These are phyloP conservation scores for Setophaga petechia DNA, from an alignment of 2,113 vertebrate species.

Conservation along the genomic window DNA sequence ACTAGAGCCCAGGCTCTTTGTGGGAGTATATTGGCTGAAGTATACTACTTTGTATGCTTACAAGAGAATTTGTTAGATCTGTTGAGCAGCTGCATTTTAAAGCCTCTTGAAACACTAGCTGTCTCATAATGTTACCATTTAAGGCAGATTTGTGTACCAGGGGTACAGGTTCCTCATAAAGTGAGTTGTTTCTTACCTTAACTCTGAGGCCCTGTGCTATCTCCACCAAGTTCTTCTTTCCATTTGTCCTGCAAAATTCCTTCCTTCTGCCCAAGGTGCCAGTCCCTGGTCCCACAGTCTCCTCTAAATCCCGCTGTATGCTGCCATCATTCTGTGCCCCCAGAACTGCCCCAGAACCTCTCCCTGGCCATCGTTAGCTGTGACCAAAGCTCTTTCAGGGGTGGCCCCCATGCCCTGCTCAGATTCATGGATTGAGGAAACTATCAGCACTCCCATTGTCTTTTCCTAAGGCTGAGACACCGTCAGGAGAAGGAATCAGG, in stretches of 20 bases:
- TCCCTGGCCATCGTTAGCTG: not conserved
- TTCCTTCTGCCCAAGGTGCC: not conserved
- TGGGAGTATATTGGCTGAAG: not conserved
- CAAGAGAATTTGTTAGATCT: not conserved
- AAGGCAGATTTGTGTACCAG: not conserved
- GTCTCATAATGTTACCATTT: not conserved
- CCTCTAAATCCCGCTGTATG: fast-evolving
- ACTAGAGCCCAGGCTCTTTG: not conserved
- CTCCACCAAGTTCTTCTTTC: not conserved
- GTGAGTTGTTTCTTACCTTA: not conserved
- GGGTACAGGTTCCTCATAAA: not conserved
- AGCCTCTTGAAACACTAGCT: not conserved
- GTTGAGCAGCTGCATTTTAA: not conserved
- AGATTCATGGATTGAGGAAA: not conserved
- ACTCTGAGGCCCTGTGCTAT: not conserved
- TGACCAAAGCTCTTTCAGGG: not conserved
- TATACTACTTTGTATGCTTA: not conserved
- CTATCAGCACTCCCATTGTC: not conserved
- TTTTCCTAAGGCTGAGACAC: not conserved
- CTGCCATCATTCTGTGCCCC: fast-evolving
- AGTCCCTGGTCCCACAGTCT: not conserved
- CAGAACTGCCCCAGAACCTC: not conserved
- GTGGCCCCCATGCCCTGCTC: not conserved
- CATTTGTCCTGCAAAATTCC: not conserved
- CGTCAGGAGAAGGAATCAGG: fast-evolving